Percentiles rank a stretch among this genome's conserved stretches.
Conservation (phyloP, 2,797 vertebrate species). For the Pseudochaenichthys georgianus region DNA sequence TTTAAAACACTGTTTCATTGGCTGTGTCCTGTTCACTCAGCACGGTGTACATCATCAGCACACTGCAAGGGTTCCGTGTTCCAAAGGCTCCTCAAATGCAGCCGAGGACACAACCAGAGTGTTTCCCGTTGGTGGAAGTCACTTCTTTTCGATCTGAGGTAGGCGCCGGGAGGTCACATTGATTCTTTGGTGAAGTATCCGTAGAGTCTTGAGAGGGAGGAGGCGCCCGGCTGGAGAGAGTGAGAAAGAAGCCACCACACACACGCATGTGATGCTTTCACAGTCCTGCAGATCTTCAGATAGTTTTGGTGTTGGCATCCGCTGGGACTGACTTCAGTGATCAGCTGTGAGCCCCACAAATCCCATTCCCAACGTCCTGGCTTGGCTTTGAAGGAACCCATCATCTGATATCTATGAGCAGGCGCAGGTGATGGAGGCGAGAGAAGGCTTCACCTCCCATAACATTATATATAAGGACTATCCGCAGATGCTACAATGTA, state of each 20-base stretch:
- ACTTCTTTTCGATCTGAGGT: slow-evolving; percentile 34
- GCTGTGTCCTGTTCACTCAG: slow-evolving; percentile 15
- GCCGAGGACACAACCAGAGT: slow-evolving; percentile 13
- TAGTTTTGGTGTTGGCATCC: slow-evolving; percentile 47
- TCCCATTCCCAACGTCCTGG: slow-evolving; percentile 65
- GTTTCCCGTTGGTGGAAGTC: slow-evolving; percentile 10
- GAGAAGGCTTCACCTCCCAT: no score
- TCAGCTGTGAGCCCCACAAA: slow-evolving; percentile 62
- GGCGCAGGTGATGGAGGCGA: no score
- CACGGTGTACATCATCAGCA: neutral
- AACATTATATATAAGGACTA: no score
- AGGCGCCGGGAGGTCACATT: neutral
- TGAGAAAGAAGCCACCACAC: slow-evolving; percentile 35
- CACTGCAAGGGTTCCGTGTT: slow-evolving; percentile 17
- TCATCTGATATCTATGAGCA: no score
- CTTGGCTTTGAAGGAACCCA: slow-evolving; percentile 48
- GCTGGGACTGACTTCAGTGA: slow-evolving; percentile 60
- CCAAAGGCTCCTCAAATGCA: slow-evolving; percentile 19
- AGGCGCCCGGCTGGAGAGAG: slow-evolving; percentile 33
- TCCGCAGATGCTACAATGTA: no score
- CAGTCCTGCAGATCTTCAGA: slow-evolving; percentile 45
- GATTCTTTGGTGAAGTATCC: slow-evolving; percentile 34
- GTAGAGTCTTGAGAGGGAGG: neutral
- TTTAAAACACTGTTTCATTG: slow-evolving; percentile 8
- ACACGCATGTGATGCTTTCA: slow-evolving; percentile 44